Evolutionary conservation across 2,888 invertebrate genomes (phyloP).

Genomic region (Perithous albicinctus): DNA sequence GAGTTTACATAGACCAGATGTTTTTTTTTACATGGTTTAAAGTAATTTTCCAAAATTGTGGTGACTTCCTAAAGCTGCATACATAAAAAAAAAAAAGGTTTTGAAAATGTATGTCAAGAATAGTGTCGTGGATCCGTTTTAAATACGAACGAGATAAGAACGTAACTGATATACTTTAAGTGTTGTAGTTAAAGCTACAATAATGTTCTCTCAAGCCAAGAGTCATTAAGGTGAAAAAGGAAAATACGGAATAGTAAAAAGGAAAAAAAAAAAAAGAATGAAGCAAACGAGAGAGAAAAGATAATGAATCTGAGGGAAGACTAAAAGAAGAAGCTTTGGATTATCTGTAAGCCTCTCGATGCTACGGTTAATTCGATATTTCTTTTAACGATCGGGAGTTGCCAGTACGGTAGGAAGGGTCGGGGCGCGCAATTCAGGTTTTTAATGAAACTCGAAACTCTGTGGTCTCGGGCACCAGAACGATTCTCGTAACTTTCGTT

Average conservation of each 20-base stretch:
- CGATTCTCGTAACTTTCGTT: slow-evolving; percentile 65
- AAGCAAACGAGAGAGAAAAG: not conserved
- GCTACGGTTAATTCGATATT: slow-evolving; percentile 60
- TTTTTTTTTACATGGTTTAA: too few species aligned
- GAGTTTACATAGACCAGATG: too few species aligned
- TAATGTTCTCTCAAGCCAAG: not conserved
- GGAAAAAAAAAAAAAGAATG: not conserved
- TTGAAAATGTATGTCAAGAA: not conserved
- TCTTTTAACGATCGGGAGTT: slow-evolving; percentile 55
- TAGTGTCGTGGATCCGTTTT: not conserved
- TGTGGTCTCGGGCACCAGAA: slow-evolving; percentile 26
- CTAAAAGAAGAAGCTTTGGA: slow-evolving; percentile 38
- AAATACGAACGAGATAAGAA: slow-evolving; percentile 9
- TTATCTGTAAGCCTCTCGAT: slow-evolving; percentile 45
- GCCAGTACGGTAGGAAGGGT: not conserved
- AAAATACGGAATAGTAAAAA: not conserved
- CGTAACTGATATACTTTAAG: not conserved
- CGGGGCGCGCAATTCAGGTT: slow-evolving; percentile 34
- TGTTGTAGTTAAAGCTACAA: not conserved
- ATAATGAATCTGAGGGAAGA: slow-evolving; percentile 13
- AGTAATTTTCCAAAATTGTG: too few species aligned
- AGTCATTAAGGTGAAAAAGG: slow-evolving; percentile 7
- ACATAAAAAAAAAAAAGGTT: too few species aligned
- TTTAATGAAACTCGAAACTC: slow-evolving; percentile 64
- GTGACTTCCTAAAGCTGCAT: too few species aligned